Conservation (phyloP, 2,797 vertebrate genomes). For the Rallus crepitans region DNA sequence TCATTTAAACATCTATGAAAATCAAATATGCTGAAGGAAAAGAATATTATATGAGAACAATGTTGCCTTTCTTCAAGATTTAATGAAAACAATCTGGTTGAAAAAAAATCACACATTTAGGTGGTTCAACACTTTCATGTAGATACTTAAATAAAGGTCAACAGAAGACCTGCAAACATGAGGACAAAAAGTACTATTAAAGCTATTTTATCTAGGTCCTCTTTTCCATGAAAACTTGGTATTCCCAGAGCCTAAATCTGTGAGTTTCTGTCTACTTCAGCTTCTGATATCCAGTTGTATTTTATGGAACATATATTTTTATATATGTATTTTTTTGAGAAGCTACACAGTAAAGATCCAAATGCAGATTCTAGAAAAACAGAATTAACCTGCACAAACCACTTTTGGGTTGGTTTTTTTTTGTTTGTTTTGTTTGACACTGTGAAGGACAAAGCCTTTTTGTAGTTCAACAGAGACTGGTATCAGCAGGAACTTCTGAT, state of each 20-base stretch:
- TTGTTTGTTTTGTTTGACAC: neutral
- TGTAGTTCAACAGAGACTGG: neutral
- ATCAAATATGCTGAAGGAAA: neutral
- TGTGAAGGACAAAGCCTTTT: neutral
- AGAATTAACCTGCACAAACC: neutral
- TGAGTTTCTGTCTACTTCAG: neutral
- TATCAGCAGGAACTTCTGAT: neutral
- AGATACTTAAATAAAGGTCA: neutral
- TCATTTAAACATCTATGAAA: neutral
- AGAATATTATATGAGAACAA: neutral
- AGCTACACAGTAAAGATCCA: neutral
- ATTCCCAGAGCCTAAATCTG: neutral
- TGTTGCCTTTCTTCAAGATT: neutral
- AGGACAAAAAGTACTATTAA: neutral
- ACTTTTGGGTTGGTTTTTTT: neutral
- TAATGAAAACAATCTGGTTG: neutral
- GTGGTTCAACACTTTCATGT: neutral
- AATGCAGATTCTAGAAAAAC: neutral
- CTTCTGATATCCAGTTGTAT: neutral
- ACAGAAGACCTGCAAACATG: accelerated
- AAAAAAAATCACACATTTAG: neutral
- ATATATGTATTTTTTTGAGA: neutral
- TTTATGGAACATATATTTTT: neutral
- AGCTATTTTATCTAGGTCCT: neutral
- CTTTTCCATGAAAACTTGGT: neutral